Evolutionary conservation across 2,888 invertebrate genomes (phyloP).

Genomic region (Nasonia oneida): DNA sequence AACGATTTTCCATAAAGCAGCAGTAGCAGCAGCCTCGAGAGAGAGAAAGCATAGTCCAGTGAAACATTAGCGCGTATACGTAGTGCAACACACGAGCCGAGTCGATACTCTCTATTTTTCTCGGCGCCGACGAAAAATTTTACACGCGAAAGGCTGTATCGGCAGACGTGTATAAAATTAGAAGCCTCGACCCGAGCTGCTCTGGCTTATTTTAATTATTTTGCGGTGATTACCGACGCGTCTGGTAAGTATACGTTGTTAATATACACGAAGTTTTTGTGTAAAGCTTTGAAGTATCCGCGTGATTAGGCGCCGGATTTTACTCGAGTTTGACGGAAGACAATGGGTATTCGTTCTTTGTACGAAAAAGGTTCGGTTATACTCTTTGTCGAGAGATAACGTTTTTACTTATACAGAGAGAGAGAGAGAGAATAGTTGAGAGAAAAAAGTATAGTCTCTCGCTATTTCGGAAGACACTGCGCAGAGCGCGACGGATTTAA

Average conservation of each 20-base stretch:
- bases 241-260: background rate
- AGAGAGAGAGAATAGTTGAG: too few relatives aligned
- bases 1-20: constrained; percentile 13
- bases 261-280: background rate
- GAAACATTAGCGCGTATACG: background rate
- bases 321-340: too few relatives aligned
- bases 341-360: too few relatives aligned
- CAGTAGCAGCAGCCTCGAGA: background rate
- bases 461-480: too few relatives aligned
- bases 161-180: background rate
- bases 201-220: background rate
- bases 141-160: background rate
- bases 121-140: background rate
- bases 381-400: background rate
- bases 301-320: too few relatives aligned
- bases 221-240: background rate
- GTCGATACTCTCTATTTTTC: background rate
- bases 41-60: background rate
- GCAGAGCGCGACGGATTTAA: too few relatives aligned
- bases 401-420: background rate
- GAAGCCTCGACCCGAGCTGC: background rate
- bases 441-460: too few relatives aligned
- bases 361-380: background rate
- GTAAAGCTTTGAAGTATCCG: background rate
- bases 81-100: background rate